phyloP scores from a whole-genome alignment of 2,113 vertebrate genomes.

The Callorhinus ursinus region DNA sequence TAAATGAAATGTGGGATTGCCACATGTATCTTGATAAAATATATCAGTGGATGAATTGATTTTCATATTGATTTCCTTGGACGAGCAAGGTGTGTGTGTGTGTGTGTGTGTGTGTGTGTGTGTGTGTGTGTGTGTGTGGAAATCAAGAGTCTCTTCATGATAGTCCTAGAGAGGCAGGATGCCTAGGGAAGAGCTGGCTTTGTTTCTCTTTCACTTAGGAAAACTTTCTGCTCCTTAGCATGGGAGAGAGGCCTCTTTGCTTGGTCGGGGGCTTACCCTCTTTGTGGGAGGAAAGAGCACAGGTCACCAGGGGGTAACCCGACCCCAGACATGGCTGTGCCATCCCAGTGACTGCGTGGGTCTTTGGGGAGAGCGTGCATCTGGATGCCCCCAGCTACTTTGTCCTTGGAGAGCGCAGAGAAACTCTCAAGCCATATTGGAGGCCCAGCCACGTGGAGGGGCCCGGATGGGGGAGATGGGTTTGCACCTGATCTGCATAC shows the following conservation, averaged over 20 bases:
- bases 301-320: neutral
- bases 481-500: neutral
- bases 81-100: neutral
- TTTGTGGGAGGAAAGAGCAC: neutral
- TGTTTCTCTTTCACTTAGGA: neutral
- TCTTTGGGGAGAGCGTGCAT: neutral
- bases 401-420: neutral
- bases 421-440: rapidly evolving
- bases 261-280: neutral
- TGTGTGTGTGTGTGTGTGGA: neutral
- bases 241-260: neutral
- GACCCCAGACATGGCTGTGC: neutral
- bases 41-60: constrained; percentile 81
- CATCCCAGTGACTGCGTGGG: neutral
- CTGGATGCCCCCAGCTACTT: neutral
- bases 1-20: constrained; percentile 80
- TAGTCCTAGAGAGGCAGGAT: neutral
- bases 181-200: neutral
- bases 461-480: neutral
- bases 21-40: constrained; percentile 80
- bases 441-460: neutral
- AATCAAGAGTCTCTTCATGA: neutral
- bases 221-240: constrained; percentile 47
- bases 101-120: neutral
- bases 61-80: constrained; percentile 77